Conservation (phyloP, 2,888 invertebrate genomes). For the Drosophila kuntzei region DNA sequence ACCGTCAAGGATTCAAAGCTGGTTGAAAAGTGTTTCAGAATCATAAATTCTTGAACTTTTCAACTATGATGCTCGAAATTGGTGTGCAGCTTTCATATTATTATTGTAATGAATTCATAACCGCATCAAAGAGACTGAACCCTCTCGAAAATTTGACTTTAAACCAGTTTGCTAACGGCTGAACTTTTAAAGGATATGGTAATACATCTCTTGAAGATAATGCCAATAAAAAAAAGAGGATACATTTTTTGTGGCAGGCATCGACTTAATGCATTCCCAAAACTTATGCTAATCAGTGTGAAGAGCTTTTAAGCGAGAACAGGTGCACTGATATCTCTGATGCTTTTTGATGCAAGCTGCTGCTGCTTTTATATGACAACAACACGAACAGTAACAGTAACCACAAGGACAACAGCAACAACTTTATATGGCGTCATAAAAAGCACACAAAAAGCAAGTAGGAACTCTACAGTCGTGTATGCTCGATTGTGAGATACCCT, state of each 20-base stretch:
- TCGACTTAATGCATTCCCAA: constrained; percentile 30
- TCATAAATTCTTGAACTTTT: neutral
- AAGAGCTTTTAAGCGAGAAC: constrained; percentile 15
- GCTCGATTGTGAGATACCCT: neutral
- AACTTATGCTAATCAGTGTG: constrained; percentile 45
- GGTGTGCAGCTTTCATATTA: neutral
- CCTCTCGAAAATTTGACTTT: neutral
- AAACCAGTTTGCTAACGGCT: constrained; percentile 3
- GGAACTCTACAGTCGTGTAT: neutral
- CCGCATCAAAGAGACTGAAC: neutral
- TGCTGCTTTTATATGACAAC: constrained; percentile 26
- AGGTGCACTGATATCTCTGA: constrained; percentile 30
- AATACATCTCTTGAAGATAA: constrained; percentile 17
- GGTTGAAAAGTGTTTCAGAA: neutral
- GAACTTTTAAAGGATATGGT: constrained; percentile 6
- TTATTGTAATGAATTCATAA: constrained; percentile 13
- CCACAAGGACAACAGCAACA: constrained; percentile 8
- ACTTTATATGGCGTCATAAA: constrained; percentile 36
- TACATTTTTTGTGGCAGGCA: constrained; percentile 20
- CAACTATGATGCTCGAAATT: neutral
- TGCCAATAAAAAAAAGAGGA: neutral
- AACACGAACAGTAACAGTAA: constrained; percentile 1
- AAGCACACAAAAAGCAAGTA: constrained; percentile 11
- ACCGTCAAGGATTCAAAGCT: neutral
- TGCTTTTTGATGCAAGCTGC: constrained; percentile 8